Evolutionary conservation across 2,888 invertebrate genomes (phyloP).

Genomic region (Oscheius sp.): DNA sequence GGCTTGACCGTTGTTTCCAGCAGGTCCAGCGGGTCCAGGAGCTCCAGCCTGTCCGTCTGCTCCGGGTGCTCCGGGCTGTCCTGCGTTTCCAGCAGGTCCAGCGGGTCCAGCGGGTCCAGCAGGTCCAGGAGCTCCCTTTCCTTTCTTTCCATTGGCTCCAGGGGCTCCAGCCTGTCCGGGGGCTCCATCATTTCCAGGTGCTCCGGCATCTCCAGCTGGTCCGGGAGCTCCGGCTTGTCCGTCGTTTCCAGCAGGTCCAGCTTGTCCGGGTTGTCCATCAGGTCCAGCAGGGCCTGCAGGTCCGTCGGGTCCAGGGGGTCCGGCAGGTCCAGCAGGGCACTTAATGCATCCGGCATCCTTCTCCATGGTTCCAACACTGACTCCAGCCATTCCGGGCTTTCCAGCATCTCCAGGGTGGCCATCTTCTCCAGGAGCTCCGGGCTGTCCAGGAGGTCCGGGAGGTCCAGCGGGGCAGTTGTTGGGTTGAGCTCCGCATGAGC

Average conservation of each 20-base stretch:
- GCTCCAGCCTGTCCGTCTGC: slow-evolving; percentile 36
- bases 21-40: slow-evolving; percentile 43
- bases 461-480: slow-evolving; percentile 58
- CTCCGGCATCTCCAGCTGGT: slow-evolving; percentile 47
- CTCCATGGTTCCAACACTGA: slow-evolving; percentile 44
- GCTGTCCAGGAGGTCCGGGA: slow-evolving; percentile 53
- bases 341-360: slow-evolving; percentile 52
- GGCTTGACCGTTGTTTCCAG: slow-evolving; percentile 30
- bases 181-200: slow-evolving; percentile 37
- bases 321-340: slow-evolving; percentile 53
- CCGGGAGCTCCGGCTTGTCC: slow-evolving; percentile 33
- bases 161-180: slow-evolving; percentile 50
- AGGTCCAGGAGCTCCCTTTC: slow-evolving; percentile 19
- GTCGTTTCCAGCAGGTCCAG: slow-evolving; percentile 46
- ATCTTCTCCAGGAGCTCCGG: slow-evolving; percentile 56
- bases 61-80: slow-evolving; percentile 10
- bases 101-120: slow-evolving; percentile 25
- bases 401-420: slow-evolving; percentile 44
- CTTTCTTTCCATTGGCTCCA: slow-evolving; percentile 40
- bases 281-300: slow-evolving; percentile 50
- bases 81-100: slow-evolving; percentile 16
- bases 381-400: slow-evolving; percentile 46
- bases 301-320: slow-evolving; percentile 45
- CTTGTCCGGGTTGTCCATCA: slow-evolving; percentile 48
- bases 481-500: slow-evolving; percentile 51